These are phyloP conservation scores for Hydrocynus forskahlii DNA, from an alignment of 2,797 vertebrate genomes.

Conservation along the genomic window DNA sequence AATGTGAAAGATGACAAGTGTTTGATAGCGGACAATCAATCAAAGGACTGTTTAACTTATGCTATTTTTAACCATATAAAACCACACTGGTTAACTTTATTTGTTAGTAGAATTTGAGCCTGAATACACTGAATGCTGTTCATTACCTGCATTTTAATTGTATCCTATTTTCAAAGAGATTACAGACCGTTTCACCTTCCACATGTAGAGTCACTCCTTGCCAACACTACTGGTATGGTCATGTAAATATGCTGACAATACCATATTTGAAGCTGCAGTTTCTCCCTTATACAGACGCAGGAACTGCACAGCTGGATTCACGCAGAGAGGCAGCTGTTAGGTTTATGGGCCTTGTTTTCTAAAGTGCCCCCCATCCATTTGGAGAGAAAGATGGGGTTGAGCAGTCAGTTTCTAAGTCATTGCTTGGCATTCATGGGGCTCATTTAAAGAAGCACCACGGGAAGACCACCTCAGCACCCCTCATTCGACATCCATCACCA, in stretches of 20 bases:
- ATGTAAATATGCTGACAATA: neutral
- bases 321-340: slow-evolving; percentile 49
- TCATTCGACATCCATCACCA: slow-evolving; percentile 58
- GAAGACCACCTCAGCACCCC: slow-evolving; percentile 11
- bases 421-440: slow-evolving; percentile 59
- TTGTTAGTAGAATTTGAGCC: too few species aligned
- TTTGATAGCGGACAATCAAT: too few species aligned
- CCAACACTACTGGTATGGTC: neutral
- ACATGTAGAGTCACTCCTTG: neutral
- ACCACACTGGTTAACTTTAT: too few species aligned
- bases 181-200: neutral
- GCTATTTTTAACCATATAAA: too few species aligned
- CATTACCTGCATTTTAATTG: neutral
- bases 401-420: slow-evolving; percentile 61
- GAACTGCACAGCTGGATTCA: slow-evolving; percentile 46
- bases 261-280: neutral
- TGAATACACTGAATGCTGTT: neutral
- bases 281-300: slow-evolving; percentile 44
- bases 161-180: neutral
- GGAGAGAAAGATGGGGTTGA: slow-evolving; percentile 62
- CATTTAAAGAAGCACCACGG: slow-evolving; percentile 45
- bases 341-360: slow-evolving; percentile 57
- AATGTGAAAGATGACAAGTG: too few species aligned
- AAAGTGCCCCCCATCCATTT: slow-evolving; percentile 57
- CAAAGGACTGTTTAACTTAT: too few species aligned